phyloP scores from a whole-genome alignment of 2,113 vertebrate genomes.

The Mormyrus iriodes region DNA sequence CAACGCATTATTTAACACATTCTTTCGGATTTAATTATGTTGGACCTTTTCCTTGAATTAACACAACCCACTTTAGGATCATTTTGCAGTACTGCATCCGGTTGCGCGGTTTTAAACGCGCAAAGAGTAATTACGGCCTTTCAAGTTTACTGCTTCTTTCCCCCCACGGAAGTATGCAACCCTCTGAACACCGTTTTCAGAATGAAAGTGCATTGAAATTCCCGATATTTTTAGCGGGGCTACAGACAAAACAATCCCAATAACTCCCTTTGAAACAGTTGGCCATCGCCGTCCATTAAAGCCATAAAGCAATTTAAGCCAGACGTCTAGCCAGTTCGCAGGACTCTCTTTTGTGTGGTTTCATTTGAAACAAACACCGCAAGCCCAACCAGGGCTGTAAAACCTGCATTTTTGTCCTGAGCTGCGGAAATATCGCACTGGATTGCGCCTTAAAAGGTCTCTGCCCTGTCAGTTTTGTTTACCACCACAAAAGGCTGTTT shows the following conservation, averaged over 20 bases:
- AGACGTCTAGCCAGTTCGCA: conserved; percentile 79
- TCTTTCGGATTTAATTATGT: not conserved
- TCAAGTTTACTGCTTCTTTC: conserved; percentile 9
- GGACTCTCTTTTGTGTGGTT: conserved; percentile 69
- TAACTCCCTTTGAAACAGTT: conserved; percentile 64
- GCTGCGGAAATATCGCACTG: conserved; percentile 68
- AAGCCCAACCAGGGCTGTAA: conserved; percentile 73
- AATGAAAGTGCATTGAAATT: conserved; percentile 14
- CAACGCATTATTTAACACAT: not conserved
- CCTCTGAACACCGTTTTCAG: not conserved
- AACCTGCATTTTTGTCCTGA: conserved; percentile 50
- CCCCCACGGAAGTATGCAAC: not conserved
- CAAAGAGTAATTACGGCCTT: not conserved
- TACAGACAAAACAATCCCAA: conserved; percentile 35
- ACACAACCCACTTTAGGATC: not conserved
- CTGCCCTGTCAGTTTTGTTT: conserved; percentile 63
- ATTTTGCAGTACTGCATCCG: not conserved
- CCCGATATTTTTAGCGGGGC: conserved; percentile 28
- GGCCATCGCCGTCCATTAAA: conserved; percentile 67
- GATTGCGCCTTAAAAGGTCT: conserved; percentile 58
- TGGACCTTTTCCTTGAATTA: not conserved
- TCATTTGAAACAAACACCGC: conserved; percentile 64
- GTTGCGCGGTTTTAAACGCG: not conserved
- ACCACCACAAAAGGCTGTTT: conserved; percentile 24
- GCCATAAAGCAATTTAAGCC: conserved; percentile 81